Conservation (phyloP, 2,113 vertebrate genomes). For the Oreocharis arfaki region DNA sequence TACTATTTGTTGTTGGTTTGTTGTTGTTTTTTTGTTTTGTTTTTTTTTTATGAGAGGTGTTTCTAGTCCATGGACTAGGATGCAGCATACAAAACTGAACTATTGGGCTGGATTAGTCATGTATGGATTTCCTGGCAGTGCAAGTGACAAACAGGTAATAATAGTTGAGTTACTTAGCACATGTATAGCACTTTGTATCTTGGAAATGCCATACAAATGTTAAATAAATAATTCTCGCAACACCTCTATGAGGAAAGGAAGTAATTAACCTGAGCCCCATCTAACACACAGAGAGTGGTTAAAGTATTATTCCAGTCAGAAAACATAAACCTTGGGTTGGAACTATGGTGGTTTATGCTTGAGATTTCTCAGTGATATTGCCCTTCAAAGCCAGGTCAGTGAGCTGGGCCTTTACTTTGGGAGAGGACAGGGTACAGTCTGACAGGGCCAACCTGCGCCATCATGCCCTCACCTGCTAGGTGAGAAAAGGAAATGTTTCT, state of each 20-base stretch:
- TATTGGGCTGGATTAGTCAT: not conserved
- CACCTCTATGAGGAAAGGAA: not conserved
- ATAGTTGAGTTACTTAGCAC: slow-evolving; percentile 57
- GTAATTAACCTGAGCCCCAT: not conserved
- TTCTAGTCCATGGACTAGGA: not conserved
- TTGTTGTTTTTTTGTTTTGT: not conserved
- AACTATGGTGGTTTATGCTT: not conserved
- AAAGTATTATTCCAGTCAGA: not conserved
- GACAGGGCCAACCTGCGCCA: fast-evolving
- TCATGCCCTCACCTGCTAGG: fast-evolving
- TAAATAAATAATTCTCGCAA: slow-evolving; percentile 47
- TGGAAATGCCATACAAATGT: not conserved
- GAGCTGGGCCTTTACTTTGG: not conserved
- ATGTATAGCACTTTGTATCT: not conserved
- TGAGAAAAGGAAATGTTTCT: not conserved
- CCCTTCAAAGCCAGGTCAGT: not conserved
- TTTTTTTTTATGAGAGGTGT: not conserved
- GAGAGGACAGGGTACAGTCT: not conserved
- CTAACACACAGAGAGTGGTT: not conserved
- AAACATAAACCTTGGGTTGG: not conserved
- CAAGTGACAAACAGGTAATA: slow-evolving; percentile 43
- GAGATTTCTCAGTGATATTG: not conserved
- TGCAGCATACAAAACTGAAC: not conserved
- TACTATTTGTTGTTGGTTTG: not conserved
- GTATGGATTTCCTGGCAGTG: slow-evolving; percentile 26